Base-by-base conservation (phyloP, 2,888 invertebrate species). In the Parthenolecanium corni region DNA sequence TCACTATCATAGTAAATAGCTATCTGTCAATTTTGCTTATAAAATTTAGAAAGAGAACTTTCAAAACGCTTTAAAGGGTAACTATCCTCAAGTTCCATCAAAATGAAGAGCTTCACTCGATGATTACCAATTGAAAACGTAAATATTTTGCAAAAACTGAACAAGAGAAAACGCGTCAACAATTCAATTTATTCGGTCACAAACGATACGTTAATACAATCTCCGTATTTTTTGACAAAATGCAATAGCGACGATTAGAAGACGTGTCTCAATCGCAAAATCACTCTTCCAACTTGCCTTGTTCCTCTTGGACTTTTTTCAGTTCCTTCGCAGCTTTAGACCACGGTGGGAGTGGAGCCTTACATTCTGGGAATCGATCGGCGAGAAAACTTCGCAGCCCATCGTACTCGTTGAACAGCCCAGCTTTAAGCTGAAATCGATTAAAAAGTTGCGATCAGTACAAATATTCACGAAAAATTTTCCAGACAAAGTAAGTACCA, bases 341-440 rank as follows among this genome's bases (percentile, higher is more conserved):
- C 63, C 53, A 63, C 12, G 57, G 61, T 6, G 65, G 64, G 46
- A 57, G 56, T 14, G 40, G n/a, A 42, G 67, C 67, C 66, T 68
- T 76, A 74, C 74, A 82, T 77, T 83, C 84, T 0, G 88, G 87
- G 74, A 86, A 82, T 71, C 81, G 80, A 61, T 86, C 84, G 3
- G 80, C 80, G 11, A 86, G 74, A 70, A 88, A 88, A 72, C 86
- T 88, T 67, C 81, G 79, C 0, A 86, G 70, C 67, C 82, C 80
- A 1, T 87, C 89, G 21, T 86, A 80, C 71, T 88, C 82, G 0
- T 80, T 79, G 65, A 79, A 76, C 68, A 87, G 73, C 67, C 83
- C 77, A 14, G 78, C 70, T 65, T 79, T 76, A 6, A 71, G 70
- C 72, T 73, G 66, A 4, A 67, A 65, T n/a, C n/a, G n/a, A n/a